Conservation (phyloP, 2,888 invertebrate genomes). For the Bruchidius siliquastri region DNA sequence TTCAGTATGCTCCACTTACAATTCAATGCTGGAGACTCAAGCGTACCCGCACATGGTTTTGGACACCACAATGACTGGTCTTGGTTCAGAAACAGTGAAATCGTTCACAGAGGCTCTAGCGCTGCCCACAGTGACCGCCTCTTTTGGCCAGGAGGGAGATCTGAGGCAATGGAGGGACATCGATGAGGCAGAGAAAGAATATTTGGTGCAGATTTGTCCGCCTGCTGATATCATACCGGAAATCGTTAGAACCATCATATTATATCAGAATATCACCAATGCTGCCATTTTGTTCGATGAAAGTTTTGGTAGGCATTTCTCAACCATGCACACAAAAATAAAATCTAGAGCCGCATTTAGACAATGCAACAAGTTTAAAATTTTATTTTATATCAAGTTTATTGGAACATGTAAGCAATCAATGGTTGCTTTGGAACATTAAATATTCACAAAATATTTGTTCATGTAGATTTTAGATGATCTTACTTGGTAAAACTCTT, state of each 20-base stretch:
- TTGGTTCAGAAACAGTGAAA: constrained; percentile 80
- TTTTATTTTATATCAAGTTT: too few relatives aligned
- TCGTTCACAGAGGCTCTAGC: constrained; percentile 75
- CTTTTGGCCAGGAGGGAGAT: constrained; percentile 82
- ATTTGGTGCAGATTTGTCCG: constrained; percentile 77
- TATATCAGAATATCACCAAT: constrained; percentile 81
- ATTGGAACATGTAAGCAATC: too few relatives aligned
- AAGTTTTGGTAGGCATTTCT: constrained; percentile 61
- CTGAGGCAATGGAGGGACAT: constrained; percentile 77
- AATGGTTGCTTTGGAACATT: too few relatives aligned
- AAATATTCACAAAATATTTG: too few relatives aligned
- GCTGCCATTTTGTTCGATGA: constrained; percentile 89
- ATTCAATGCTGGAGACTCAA: constrained; percentile 58
- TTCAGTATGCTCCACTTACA: constrained; percentile 69
- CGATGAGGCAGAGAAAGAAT: constrained; percentile 64
- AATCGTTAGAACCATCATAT: constrained; percentile 74
- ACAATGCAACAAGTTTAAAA: too few relatives aligned
- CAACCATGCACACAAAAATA: too few relatives aligned
- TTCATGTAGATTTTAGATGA: too few relatives aligned
- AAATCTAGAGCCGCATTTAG: too few relatives aligned
- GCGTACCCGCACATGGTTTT: constrained; percentile 73
- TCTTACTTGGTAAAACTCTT: too few relatives aligned
- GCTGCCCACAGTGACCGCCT: constrained; percentile 78
- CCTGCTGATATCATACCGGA: constrained; percentile 83
- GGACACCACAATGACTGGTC: constrained; percentile 77